Conservation (phyloP, 2,888 invertebrate genomes). For the Toxonevra muliebris region DNA sequence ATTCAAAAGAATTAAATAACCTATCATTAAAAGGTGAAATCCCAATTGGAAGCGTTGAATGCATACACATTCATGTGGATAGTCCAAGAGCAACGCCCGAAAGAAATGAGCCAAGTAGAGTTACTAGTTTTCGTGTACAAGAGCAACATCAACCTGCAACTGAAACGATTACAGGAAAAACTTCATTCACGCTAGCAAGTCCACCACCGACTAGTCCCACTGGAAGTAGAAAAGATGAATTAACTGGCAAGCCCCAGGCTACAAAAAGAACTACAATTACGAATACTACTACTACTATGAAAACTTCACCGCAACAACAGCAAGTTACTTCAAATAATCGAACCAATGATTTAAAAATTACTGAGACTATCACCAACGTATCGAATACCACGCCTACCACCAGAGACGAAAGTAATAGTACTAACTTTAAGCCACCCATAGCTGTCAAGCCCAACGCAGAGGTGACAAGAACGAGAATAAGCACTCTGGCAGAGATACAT, state of each 20-base stretch:
- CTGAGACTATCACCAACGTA: constrained; percentile 26
- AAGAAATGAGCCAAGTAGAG: constrained; percentile 9
- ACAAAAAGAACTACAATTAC: constrained; percentile 17
- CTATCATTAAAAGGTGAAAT: constrained; percentile 17
- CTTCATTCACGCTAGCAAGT: constrained; percentile 39
- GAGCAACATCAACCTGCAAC: constrained; percentile 13
- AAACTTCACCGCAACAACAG: constrained; percentile 9
- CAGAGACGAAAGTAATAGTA: constrained; percentile 14
- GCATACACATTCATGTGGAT: constrained; percentile 45
- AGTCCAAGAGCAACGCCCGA: constrained; percentile 39
- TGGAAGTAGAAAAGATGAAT: constrained; percentile 13
- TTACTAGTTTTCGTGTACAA: constrained; percentile 39
- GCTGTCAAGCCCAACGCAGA: constrained; percentile 38
- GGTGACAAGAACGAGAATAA: constrained; percentile 16
- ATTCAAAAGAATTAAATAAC: no score
- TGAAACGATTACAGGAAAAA: constrained; percentile 38
- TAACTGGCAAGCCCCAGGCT: neutral
- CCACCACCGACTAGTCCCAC: constrained; percentile 29
- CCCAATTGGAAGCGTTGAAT: constrained; percentile 43
- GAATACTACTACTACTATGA: constrained; percentile 6
- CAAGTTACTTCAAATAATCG: neutral
- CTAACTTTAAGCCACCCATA: constrained; percentile 31
- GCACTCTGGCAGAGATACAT: constrained; percentile 39
- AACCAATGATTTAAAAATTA: constrained; percentile 31
- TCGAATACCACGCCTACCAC: neutral